phyloP scores from a whole-genome alignment of 2,113 vertebrate species.

The Carassius carassius region DNA sequence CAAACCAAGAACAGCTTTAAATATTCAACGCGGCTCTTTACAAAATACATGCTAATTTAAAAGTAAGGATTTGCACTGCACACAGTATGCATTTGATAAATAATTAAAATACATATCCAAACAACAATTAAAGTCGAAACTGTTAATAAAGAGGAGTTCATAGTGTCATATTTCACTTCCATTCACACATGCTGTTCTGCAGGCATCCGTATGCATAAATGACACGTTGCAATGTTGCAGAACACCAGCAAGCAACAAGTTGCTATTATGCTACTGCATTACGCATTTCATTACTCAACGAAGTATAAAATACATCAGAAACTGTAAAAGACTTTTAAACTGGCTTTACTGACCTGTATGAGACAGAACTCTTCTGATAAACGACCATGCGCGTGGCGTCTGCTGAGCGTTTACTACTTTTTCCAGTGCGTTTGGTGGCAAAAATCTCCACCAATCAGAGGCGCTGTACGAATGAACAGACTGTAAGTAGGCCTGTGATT shows the following conservation, averaged over 20 bases:
- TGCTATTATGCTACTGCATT: not conserved
- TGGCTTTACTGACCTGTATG: constrained; percentile 7
- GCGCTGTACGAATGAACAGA: not conserved
- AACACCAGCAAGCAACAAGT: not conserved
- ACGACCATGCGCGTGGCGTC: not conserved
- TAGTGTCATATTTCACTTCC: not conserved
- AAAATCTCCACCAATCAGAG: constrained; percentile 36
- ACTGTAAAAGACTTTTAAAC: not conserved
- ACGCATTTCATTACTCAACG: not conserved
- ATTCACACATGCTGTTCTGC: not conserved
- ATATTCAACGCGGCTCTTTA: not conserved
- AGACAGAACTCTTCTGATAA: not conserved
- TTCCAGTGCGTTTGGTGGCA: not conserved
- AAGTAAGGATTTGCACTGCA: not conserved
- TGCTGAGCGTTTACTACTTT: not conserved
- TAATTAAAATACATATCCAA: not conserved
- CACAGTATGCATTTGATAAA: not conserved
- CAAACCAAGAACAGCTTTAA: not conserved
- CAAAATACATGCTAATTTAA: too few relatives aligned
- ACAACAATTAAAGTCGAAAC: not conserved
- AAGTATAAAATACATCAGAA: not conserved
- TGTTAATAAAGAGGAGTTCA: not conserved
- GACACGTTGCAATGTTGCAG: not conserved
- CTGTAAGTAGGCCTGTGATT: constrained; percentile 12
- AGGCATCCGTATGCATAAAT: not conserved